phyloP scores from a whole-genome alignment of 2,797 vertebrate species.

The Schizopygopsis pylzovi region DNA sequence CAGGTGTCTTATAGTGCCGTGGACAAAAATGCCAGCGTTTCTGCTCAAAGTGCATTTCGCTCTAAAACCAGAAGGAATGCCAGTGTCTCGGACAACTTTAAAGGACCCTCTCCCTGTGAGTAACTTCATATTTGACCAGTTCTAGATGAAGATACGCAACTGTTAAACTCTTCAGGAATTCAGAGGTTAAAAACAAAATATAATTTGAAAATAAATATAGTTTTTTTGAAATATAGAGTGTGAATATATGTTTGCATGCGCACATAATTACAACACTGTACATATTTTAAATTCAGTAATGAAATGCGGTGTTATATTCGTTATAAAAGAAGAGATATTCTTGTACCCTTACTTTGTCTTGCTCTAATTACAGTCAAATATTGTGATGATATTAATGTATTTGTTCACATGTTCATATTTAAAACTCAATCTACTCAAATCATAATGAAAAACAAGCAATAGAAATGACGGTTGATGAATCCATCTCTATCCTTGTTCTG shows the following conservation, averaged over 20 bases:
- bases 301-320: not conserved
- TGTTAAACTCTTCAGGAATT: not conserved
- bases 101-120: conserved; percentile 76
- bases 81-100: not conserved
- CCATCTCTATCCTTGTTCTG: not conserved
- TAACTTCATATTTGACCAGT: not conserved
- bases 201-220: not conserved
- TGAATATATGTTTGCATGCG: not conserved
- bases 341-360: not conserved
- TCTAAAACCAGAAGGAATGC: conserved; percentile 73
- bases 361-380: not conserved
- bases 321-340: not conserved
- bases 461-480: not conserved
- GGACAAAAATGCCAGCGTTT: conserved; percentile 66
- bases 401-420: not conserved
- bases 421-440: not conserved
- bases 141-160: not conserved
- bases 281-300: not conserved
- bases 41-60: conserved; percentile 73
- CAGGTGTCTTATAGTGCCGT: conserved; percentile 64
- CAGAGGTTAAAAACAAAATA: not conserved
- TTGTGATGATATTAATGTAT: not conserved
- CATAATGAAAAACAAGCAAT: not conserved
- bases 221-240: not conserved
- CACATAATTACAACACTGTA: not conserved